Conservation (phyloP, 2,113 vertebrate genomes). For the Mesoclemmys tuberculata region DNA sequence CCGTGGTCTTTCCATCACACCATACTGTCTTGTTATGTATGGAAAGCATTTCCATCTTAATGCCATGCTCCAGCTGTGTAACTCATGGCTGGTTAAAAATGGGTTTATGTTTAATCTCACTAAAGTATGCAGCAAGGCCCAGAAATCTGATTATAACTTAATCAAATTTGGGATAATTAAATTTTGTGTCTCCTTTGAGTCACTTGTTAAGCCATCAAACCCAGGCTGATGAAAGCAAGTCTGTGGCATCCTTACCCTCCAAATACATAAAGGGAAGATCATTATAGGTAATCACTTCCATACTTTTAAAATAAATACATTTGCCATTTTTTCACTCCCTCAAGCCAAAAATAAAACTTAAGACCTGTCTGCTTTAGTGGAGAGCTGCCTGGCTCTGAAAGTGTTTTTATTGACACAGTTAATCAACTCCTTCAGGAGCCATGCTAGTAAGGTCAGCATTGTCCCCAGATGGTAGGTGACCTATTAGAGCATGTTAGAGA, state of each 20-base stretch:
- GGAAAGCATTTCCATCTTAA: not conserved
- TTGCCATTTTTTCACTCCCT: not conserved
- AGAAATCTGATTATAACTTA: not conserved
- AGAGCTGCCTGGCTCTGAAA: not conserved
- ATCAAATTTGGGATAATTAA: not conserved
- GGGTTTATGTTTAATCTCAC: not conserved
- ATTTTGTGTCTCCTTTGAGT: not conserved
- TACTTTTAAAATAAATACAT: not conserved
- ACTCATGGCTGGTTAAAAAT: not conserved
- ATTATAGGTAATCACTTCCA: not conserved
- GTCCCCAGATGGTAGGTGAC: not conserved
- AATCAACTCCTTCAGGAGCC: not conserved
- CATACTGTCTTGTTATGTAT: not conserved
- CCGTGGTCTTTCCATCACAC: not conserved
- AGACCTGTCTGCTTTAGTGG: not conserved
- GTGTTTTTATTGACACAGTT: not conserved
- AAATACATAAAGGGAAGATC: not conserved
- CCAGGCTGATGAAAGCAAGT: not conserved
- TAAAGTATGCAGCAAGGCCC: not conserved
- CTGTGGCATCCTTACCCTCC: not conserved
- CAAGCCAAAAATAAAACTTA: not conserved
- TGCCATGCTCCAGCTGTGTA: fast-evolving
- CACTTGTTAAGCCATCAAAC: not conserved
- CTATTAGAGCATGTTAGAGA: not conserved
- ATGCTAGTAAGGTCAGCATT: not conserved